phyloP scores from a whole-genome alignment of 2,888 invertebrate species.

The Thelaira solivaga region DNA sequence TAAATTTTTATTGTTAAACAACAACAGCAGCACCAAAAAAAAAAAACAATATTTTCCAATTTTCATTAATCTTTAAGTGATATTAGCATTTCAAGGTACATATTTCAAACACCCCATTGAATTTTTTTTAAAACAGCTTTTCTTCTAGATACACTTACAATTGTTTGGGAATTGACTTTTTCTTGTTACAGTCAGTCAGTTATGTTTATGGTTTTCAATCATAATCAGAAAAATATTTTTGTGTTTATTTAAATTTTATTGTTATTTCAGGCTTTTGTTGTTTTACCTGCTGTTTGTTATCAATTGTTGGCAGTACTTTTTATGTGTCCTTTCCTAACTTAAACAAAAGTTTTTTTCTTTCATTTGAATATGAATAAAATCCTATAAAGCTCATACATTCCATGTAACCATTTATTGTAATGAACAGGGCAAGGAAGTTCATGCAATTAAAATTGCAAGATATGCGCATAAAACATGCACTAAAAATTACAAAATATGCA shows the following conservation, averaged over 20 bases:
- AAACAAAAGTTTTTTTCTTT: background rate
- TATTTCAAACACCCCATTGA: slow-evolving; percentile 31
- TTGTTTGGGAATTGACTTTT: slow-evolving; percentile 54
- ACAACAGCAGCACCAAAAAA: no score
- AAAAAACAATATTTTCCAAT: slow-evolving; percentile 47
- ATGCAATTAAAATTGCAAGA: no score
- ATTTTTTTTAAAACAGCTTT: background rate
- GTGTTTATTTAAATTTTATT: slow-evolving; percentile 43
- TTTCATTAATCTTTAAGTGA: slow-evolving; percentile 62
- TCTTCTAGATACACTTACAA: slow-evolving; percentile 7
- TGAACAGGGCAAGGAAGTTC: no score
- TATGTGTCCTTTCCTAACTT: background rate
- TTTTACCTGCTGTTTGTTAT: slow-evolving; percentile 54
- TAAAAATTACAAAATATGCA: no score
- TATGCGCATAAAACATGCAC: no score
- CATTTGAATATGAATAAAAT: no score
- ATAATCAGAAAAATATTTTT: slow-evolving; percentile 39
- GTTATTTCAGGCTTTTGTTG: slow-evolving; percentile 33
- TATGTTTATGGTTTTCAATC: slow-evolving; percentile 53
- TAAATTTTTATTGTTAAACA: slow-evolving; percentile 56
- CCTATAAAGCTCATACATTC: no score
- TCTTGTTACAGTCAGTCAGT: slow-evolving; percentile 28
- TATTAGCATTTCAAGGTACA: slow-evolving; percentile 33
- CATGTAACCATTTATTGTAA: no score
- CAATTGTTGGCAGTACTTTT: slow-evolving; percentile 27